Conservation (phyloP, 2,888 invertebrate species). For the Dynastes maya region DNA sequence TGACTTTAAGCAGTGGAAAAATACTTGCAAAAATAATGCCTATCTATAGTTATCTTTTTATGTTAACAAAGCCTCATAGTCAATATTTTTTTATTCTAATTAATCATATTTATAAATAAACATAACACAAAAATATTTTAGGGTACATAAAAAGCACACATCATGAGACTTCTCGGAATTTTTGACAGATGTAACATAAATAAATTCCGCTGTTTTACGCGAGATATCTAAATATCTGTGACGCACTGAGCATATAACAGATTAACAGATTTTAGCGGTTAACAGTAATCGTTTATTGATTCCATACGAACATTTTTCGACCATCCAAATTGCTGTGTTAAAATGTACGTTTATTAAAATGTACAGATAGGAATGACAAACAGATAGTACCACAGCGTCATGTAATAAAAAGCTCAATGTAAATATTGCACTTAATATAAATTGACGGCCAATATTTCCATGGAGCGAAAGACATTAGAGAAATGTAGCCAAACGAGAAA, state of each 20-base stretch:
- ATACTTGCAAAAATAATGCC: background rate
- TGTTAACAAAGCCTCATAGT: background rate
- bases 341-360: slow-evolving; percentile 48
- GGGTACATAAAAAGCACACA: background rate
- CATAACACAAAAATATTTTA: background rate
- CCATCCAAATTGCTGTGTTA: slow-evolving; percentile 34
- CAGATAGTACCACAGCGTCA: slow-evolving; percentile 46
- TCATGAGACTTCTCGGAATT: slow-evolving; percentile 20
- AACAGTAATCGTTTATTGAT: slow-evolving; percentile 42
- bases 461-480: slow-evolving; percentile 35
- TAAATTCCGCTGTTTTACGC: slow-evolving; percentile 9
- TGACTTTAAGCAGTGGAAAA: background rate
- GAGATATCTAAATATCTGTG: slow-evolving; percentile 37
- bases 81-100: background rate
- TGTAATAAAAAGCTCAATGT: slow-evolving; percentile 48
- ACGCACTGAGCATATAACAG: slow-evolving; percentile 34
- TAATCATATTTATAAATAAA: no score
- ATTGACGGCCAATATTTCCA: slow-evolving; percentile 45
- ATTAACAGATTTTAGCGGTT: slow-evolving; percentile 41
- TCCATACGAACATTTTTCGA: slow-evolving; percentile 32
- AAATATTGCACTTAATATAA: slow-evolving; percentile 50
- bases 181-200: slow-evolving; percentile 30
- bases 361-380: slow-evolving; percentile 51
- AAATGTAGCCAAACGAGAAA: slow-evolving; percentile 18
- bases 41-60: no score